Conservation (phyloP, 2,113 vertebrate genomes). For the Ibidorhyncha struthersii region DNA sequence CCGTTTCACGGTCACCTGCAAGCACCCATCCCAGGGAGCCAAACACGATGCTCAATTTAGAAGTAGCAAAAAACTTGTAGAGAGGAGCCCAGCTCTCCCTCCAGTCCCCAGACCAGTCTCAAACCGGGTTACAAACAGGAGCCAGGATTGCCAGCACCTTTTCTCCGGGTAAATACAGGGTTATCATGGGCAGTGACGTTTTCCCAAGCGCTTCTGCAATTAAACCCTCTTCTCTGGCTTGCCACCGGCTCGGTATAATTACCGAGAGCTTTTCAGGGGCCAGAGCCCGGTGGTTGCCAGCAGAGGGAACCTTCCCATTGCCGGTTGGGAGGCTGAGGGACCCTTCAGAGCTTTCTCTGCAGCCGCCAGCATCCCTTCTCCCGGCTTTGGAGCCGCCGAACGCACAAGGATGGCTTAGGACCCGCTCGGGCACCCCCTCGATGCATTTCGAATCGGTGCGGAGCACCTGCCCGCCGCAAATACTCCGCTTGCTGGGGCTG, state of each 20-base stretch:
- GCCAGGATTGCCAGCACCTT: background rate
- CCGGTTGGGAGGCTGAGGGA: background rate
- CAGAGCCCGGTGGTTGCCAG: conserved; percentile 12
- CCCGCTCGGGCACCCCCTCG: rapidly evolving
- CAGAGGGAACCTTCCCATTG: conserved; percentile 47
- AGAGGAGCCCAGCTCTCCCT: background rate
- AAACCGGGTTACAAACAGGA: background rate
- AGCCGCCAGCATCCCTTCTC: background rate
- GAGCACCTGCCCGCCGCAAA: background rate
- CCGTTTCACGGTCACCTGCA: conserved; percentile 14
- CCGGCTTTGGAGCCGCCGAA: background rate
- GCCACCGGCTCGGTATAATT: background rate
- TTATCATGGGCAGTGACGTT: background rate
- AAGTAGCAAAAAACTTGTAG: background rate
- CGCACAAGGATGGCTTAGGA: rapidly evolving
- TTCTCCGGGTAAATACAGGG: background rate
- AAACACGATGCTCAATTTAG: background rate
- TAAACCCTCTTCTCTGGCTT: conserved; percentile 6
- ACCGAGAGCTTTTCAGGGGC: background rate
- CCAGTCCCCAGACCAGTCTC: background rate
- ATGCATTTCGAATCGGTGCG: rapidly evolving
- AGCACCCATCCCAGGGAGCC: background rate
- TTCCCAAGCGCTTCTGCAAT: conserved; percentile 8
- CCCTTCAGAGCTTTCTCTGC: background rate
- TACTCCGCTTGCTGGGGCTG: rapidly evolving